Evolutionary conservation across 2,797 vertebrate genomes (phyloP).

Genomic region (Nyctalus aviator): DNA sequence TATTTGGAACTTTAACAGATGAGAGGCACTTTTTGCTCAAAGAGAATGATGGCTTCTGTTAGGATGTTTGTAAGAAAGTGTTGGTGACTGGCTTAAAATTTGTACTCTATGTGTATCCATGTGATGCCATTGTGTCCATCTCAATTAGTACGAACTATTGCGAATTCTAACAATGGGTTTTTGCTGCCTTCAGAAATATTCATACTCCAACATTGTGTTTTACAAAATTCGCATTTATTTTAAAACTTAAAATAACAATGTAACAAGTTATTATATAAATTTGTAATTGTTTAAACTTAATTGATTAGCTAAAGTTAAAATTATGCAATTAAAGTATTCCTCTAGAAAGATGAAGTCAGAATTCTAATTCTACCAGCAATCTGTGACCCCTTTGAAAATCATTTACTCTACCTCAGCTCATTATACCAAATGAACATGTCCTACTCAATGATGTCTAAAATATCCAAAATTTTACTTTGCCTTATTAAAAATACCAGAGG

Average conservation of each 20-base stretch:
- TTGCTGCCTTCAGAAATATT: constrained; percentile 7
- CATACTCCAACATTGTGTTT: background rate
- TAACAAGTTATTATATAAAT: background rate
- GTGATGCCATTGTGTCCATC: background rate
- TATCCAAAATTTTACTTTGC: background rate
- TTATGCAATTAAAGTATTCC: background rate
- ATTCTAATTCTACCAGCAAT: constrained; percentile 10
- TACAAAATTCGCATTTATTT: constrained; percentile 12
- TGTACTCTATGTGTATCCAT: background rate
- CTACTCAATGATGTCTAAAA: background rate
- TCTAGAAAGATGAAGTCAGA: background rate
- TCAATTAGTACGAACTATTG: background rate
- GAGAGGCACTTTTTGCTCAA: background rate
- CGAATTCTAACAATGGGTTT: background rate
- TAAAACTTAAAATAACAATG: background rate
- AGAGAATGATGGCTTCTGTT: background rate
- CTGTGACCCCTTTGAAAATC: background rate
- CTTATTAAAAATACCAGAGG: background rate
- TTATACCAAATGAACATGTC: background rate
- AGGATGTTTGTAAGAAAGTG: background rate
- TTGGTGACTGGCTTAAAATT: background rate
- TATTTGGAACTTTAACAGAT: background rate
- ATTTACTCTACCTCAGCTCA: background rate
- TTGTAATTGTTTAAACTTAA: constrained; percentile 9
- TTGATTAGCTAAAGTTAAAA: background rate